Evolutionary conservation across 2,888 invertebrate species (phyloP), one percentile per base, ranked within the genome.

Genomic region (Drosophila emarginata): DNA sequence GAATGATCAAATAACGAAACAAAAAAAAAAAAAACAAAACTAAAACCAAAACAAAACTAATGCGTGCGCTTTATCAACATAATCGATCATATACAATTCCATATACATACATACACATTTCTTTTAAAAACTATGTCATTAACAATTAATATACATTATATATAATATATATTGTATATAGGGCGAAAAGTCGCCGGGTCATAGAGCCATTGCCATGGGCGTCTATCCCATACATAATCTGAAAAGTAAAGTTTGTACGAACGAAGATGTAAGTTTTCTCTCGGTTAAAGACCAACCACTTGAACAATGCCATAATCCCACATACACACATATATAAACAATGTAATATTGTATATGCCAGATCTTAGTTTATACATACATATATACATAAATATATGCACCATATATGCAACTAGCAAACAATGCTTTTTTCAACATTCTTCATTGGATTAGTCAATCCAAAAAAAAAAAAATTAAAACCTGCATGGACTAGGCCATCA

Each of bases 121-220:
- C 62, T 65, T 73, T 67, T 51, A 50, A 72, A 63, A 63, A 67
- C 76, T 66, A 61, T 60, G 54, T 60, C 53, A 51, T 56, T 52
- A 74, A 40, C 40, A 50, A 56, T 36, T 21, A 14, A 15, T 51
- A 36, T 63, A 21, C 60, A 66, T 61, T 68, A 66, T 74, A 74
- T 76, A 68, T 71, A 78, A 7, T 58, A 58, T 61, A 40, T 63
- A 57, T 5, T 26, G 26, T 62, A 72, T 68, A 60, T 73, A 97
- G 97, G 97, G 97, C 93, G 95, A 96, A 91, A 96, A 96, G 93
- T 97, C 97, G 93, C 97, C 97, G 92, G 97, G 96, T 93, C 96
- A 96, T 92, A 95, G 97, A 92, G 95, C 96, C 92, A 95, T 96
- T 89, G 96, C 97, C 89, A 96, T 97, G 96, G 97, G 97, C 91